A percentile compares a stretch with the other conserved stretches of the same genome.
Evolutionary conservation across 30 jellyfish, hydroid and myxozoan species (phyloP).

Genomic region (Rhopilema esculentum): DNA sequence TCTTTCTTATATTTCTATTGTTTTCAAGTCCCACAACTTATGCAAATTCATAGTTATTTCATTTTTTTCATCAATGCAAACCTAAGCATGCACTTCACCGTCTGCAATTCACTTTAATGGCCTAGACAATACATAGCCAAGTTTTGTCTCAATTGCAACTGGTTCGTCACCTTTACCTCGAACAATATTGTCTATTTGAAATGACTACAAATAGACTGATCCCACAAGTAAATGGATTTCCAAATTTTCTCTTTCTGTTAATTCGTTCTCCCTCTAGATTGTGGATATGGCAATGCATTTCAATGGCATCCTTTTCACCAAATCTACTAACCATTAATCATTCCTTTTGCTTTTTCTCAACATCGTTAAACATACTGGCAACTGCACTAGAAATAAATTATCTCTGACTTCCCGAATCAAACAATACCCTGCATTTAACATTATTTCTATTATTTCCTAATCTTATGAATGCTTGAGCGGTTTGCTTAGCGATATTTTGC

Average conservation of each 20-base stretch:
- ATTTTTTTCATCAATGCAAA: constrained; percentile 11
- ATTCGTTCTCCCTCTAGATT: constrained; percentile 22
- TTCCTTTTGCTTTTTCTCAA: neutral
- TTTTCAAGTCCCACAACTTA: constrained; percentile 47
- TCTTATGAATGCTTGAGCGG: constrained; percentile 39
- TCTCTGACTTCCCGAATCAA: constrained; percentile 38
- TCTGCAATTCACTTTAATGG: constrained; percentile 33
- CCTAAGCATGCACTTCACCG: constrained; percentile 9
- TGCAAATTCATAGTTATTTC: neutral
- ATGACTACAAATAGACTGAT: constrained; percentile 34
- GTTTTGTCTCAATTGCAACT: constrained; percentile 34
- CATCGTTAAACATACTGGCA: constrained; percentile 4
- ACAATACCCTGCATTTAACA: constrained; percentile 46
- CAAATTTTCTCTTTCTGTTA: constrained; percentile 25
- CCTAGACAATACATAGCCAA: constrained; percentile 45
- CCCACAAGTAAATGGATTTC: constrained; percentile 36
- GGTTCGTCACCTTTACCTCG: constrained; percentile 37
- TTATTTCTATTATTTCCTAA: neutral
- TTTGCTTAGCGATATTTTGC: constrained; percentile 48
- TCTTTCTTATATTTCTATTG: constrained; percentile 8
- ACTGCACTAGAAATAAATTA: constrained; percentile 15
- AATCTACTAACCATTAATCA: constrained; percentile 24
- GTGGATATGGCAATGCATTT: constrained; percentile 14
- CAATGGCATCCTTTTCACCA: constrained; percentile 16
- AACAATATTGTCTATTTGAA: constrained; percentile 29